phyloP scores from a whole-genome alignment of 2,797 vertebrate genomes.

The Macroramphosus scolopax region DNA sequence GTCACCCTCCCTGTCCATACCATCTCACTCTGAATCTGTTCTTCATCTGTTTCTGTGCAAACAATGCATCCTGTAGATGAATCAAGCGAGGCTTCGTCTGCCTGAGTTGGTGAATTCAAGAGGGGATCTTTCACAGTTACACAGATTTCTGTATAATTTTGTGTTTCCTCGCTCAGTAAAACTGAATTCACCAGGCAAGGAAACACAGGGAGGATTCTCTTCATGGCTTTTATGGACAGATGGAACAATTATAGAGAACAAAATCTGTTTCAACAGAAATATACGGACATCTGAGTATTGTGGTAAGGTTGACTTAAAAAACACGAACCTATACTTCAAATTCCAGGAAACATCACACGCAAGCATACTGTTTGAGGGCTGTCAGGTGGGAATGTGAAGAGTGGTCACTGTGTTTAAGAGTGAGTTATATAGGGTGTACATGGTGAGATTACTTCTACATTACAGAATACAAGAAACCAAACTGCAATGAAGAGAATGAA shows the following conservation, averaged over 20 bases:
- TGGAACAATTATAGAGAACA: too few species aligned
- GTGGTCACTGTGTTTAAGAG: slow-evolving; percentile 45
- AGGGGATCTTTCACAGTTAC: too few species aligned
- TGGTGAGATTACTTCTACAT: slow-evolving; percentile 18
- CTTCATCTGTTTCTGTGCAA: too few species aligned
- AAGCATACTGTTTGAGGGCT: slow-evolving; percentile 16
- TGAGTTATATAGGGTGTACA: slow-evolving; percentile 6
- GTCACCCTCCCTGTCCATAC: too few species aligned
- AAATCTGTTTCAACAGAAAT: neutral
- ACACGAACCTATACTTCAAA: slow-evolving; percentile 8
- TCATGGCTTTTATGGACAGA: neutral
- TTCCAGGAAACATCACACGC: slow-evolving; percentile 1
- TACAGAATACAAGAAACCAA: slow-evolving; percentile 7
- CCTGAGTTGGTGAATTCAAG: too few species aligned
- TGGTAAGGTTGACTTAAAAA: neutral
- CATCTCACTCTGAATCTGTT: too few species aligned
- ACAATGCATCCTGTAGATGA: too few species aligned
- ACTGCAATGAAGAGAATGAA: slow-evolving; percentile 7
- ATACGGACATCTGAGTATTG: neutral
- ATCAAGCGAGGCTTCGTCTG: too few species aligned
- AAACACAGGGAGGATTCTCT: slow-evolving; percentile 3
- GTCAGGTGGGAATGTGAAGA: slow-evolving; percentile 66
- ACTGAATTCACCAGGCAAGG: neutral
- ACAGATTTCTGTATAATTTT: too few species aligned
- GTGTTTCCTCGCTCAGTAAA: neutral